Percentiles rank a stretch among this genome's conserved stretches.
Conservation (phyloP, 2,888 invertebrate genomes). For the Caenorhabditis sp. region DNA sequence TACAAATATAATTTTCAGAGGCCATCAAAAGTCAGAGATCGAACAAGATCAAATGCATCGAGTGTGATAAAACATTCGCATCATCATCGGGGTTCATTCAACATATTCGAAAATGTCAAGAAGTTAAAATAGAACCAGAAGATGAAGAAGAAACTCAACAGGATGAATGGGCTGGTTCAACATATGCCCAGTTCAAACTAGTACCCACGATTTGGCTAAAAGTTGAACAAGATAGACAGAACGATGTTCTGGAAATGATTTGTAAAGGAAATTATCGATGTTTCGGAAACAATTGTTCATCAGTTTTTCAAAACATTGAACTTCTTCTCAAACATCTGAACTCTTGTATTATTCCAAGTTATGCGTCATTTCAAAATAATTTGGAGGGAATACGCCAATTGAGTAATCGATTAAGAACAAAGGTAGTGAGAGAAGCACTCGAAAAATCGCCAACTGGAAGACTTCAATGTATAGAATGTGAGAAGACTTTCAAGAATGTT, state of each 20-base stretch:
- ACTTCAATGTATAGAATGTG: constrained; percentile 19
- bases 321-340: constrained; percentile 12
- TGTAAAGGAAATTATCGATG: constrained; percentile 10
- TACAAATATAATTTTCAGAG: too few species aligned
- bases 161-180: neutral
- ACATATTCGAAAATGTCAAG: constrained; percentile 16
- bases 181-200: neutral
- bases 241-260: constrained; percentile 2
- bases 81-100: constrained; percentile 10
- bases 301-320: neutral
- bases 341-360: neutral
- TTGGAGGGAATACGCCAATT: constrained; percentile 23
- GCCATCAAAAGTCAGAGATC: constrained; percentile 3
- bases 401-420: constrained; percentile 2
- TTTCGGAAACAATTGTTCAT: neutral
- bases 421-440: constrained; percentile 11
- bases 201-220: constrained; percentile 20
- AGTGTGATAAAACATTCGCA: constrained; percentile 10
- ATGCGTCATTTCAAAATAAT: constrained; percentile 3
- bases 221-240: constrained; percentile 6
- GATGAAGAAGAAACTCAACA: neutral
- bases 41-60: constrained; percentile 14
- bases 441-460: neutral
- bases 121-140: neutral
- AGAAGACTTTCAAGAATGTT: neutral